Base-by-base conservation (phyloP, 2,113 vertebrate genomes). In the Stictonetta naevosa region DNA sequence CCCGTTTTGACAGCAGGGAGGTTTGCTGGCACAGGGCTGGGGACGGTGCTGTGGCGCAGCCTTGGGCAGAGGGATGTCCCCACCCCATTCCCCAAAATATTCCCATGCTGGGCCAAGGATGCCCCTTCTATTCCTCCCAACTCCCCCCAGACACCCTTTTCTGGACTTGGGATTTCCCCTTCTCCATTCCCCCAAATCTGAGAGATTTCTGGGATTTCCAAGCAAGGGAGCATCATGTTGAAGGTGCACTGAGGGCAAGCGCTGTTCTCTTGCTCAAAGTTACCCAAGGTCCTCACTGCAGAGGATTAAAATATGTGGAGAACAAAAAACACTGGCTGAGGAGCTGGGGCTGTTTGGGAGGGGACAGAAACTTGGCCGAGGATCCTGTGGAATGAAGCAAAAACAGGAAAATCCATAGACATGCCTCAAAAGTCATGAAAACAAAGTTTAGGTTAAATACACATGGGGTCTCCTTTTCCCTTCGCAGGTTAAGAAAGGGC, bases 331-430 rank as follows among this genome's bases (percentile, higher is more conserved):
- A 20, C 74, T 87, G 77, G 81, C 86, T 74, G 58, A 84, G 81
- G 52, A 91, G 84, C 73, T 71, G 53, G 83, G 69, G 19, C 28
- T 13, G 38, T 55, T 40, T 55, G 36, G 52, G 81, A 93, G 77
- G 74, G 77, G 81, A 90, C 81, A 58, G 53, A 82, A 92, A 76
- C 83, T 95, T 95, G 95, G 91, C 96, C 48, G 58, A 87, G 74
- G 71, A 67, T 89, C 58, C 44, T 0, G 0, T 19, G 86, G 91
- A 96, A 90, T 60, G 92, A 92, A 93, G 91, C 23, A 28, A 80
- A 93, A 88, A 28, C 88, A 94, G 88, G 94, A 95, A 96, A 93
- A 97, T 52, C 31, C 76, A 77, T 33, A 95, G 95, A 90, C 85
- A 3, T 86, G 83, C 64, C 94, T 86, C 48, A n/a, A 94, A 93